Evolutionary conservation across 1,140 invertebrate species (phyloP), one percentile per base, ranked within the genome.

Genomic region (Lordiphosa stackelbergi): DNA sequence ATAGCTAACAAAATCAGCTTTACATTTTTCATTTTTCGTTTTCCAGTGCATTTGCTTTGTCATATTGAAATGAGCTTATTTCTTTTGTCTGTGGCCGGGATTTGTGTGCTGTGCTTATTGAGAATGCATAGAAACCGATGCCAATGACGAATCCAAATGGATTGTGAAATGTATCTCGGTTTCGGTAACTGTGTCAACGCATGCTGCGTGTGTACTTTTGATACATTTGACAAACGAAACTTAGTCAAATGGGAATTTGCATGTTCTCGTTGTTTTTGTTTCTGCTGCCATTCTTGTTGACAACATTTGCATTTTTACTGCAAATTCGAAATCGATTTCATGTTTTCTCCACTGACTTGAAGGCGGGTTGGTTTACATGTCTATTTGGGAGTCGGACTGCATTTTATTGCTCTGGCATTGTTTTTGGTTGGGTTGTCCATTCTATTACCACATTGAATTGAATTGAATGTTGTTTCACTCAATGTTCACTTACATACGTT

Each of bases 301-400:
- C 16, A 31, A 24, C 31, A 79, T 79, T 78, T 78, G 73, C 73
- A 78, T 78, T 78, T 77, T 79, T 73, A 56, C 40, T 69, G 51
- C 57, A 79, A 69, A 56, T 58, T 69, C 24, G n/a, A 69, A 79
- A 81, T 81, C 57, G 66, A 79, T 69, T 69, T 53, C 48, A 54
- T 63, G 53, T 53, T 40, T 43, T 42, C 63, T 43, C 41, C 13
- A 35, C 35, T 6, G 52, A 71, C 54, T 73, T 54, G 53, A 31
- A 31, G 28, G 24, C 53, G 47, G n/a, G 16, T 38, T 24, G 9
- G 19, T 34, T 53, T 62, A 53, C 53, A 56, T 57, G 35, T 64
- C 55, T 38, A 54, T 65, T 63, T 64, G 11, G 24, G 19, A 42
- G 36, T 12, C 42, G 28, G 28, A 46, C 28, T 60, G 60, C 55